Evolutionary conservation across 2,113 vertebrate genomes (phyloP).

Genomic region (Cyanocitta stelleri): DNA sequence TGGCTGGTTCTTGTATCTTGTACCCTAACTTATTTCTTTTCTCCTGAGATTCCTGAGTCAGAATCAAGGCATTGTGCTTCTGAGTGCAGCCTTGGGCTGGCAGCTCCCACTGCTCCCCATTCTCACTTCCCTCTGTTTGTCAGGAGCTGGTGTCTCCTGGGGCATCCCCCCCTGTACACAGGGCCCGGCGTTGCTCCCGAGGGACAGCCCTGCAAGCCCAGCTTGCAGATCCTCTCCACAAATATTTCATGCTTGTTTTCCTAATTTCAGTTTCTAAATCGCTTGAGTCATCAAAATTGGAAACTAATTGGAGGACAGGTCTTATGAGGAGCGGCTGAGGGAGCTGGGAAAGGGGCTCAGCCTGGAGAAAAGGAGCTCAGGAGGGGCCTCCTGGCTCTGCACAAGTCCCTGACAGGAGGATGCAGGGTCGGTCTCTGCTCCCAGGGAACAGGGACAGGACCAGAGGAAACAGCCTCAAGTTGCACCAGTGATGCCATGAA

Average conservation of each 20-base stretch:
- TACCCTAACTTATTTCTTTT: neutral
- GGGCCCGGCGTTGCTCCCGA: neutral
- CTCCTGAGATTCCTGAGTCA: neutral
- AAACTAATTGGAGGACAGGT: neutral
- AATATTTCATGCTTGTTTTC: neutral
- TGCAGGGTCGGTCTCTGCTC: neutral
- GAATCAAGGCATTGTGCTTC: neutral
- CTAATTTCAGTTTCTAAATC: neutral
- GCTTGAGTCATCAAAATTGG: neutral
- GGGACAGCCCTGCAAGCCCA: neutral
- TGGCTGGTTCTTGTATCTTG: neutral
- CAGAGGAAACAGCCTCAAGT: too few species aligned
- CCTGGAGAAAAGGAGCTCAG: neutral
- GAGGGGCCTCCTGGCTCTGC: neutral
- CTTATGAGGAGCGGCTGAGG: neutral
- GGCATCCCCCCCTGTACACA: neutral
- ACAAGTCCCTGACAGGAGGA: neutral
- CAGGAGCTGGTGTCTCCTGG: neutral
- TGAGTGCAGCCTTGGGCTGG: neutral
- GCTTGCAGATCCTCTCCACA: neutral
- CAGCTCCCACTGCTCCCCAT: neutral
- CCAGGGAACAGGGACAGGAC: neutral
- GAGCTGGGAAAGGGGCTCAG: neutral
- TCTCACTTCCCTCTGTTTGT: neutral
- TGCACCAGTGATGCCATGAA: neutral